Evolutionary conservation across 1,140 invertebrate species (phyloP), one percentile per base, ranked within the genome.

Genomic region (Melanaphis sacchari): DNA sequence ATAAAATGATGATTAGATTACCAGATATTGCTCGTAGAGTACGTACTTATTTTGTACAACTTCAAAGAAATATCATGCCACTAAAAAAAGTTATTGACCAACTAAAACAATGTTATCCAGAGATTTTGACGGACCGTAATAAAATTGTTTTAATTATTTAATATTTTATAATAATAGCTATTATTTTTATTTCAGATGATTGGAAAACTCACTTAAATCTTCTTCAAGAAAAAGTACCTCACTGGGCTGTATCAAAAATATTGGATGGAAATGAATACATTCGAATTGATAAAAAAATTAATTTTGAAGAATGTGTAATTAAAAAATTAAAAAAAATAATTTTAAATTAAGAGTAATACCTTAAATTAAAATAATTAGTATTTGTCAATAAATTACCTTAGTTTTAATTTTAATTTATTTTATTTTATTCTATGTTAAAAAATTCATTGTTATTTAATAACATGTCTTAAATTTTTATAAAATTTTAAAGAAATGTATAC

Each of bases 21-120:
- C 98, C 98, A 3, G 97, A 98, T 94, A 95, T 99, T 87, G 97
- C 98, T 46, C 96, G 97, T 92, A 97, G 98, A 87, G 95, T 98
- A 18, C 96, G 98, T 93, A 98, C 98, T 95, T 96, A 98, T 94
- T 99, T 98, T 95, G 97, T 99, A 0, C 97, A 97, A 7, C 98
- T 99, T 94, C 98, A 97, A 94, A 99, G 98, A 95, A 96, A 97
- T 94, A 97, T 98, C 5, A 94, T 99, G 15, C 96, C 96, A 2
- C 94, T 98, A 31, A 97, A 98, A 93, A 95, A 96, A 82, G 96
- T 98, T 41, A 95, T 98, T 31, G 96, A 97, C 43, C 98, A 98
- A 95, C 95, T 99, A 26, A 96, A 97, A 76, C 97, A 98, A 94
- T 98, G 98, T 94, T 98, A 97, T 94, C 96, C 96, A 94, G 96